These are phyloP conservation scores for Cercocebus atys DNA, from an alignment of 2,113 vertebrate species.

Conservation along the genomic window DNA sequence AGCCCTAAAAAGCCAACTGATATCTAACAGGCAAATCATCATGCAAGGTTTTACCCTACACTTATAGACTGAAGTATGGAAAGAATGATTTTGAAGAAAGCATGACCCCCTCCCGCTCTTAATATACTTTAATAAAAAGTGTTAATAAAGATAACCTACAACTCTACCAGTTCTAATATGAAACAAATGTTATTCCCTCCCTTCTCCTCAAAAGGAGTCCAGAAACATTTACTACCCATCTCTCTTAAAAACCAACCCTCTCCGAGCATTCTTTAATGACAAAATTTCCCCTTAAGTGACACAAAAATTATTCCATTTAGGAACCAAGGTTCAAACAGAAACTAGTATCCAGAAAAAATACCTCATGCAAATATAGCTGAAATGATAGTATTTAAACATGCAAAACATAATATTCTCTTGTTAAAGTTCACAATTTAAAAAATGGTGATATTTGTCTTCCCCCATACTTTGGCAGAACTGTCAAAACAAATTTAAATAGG, in stretches of 20 bases:
- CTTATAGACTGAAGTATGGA: neutral
- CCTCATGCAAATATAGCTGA: conserved; percentile 71
- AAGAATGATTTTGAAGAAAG: neutral
- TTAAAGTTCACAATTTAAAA: conserved; percentile 65
- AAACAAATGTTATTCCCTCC: neutral
- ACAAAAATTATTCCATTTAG: conserved; percentile 34
- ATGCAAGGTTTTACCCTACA: neutral
- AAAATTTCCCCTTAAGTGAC: neutral
- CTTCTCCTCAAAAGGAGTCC: neutral
- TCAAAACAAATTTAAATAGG: conserved; percentile 81
- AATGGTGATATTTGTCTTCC: conserved; percentile 74
- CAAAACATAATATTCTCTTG: conserved; percentile 46
- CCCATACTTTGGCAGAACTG: conserved; percentile 81
- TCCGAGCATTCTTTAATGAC: conserved; percentile 16
- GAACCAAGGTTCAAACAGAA: conserved; percentile 23
- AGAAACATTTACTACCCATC: neutral
- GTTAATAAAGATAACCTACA: neutral
- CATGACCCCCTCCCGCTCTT: neutral
- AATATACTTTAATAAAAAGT: neutral
- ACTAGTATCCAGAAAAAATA: conserved; percentile 42
- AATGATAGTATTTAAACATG: conserved; percentile 77
- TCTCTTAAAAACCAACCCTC: conserved; percentile 30
- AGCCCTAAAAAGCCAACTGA: neutral
- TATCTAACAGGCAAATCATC: neutral
- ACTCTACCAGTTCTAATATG: neutral